Base-by-base conservation (phyloP, 2,888 invertebrate species). In the Cordylochernes scorpioides region DNA sequence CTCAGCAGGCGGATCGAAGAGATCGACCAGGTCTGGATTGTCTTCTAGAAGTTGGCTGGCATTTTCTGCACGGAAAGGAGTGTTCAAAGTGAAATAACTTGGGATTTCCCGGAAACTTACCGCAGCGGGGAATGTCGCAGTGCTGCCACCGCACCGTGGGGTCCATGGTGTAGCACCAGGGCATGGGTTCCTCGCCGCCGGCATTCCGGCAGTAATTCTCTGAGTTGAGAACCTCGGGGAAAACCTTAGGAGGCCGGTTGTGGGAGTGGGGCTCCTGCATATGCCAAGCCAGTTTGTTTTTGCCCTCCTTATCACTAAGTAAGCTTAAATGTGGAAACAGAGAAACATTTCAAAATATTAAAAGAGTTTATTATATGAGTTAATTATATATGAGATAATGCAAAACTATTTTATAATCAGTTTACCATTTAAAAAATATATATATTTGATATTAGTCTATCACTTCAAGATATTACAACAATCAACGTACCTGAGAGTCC, bases 181-280 rank as follows among this genome's bases (percentile, higher is more conserved):
- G 91, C 43, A 62, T 65, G 1, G 65, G 67, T 49, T 82, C 84
- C 48, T 82, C 80, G 1, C 75, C 80, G 2, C 86, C 88, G 3
- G 82, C 84, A 60, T 91, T 91, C 41, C 91, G 67, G 51, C 91
- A 91, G 49, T 68, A 77, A 54, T 88, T 91, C 48, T 78, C 74
- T 3, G 84, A 68, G 48, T 73, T 67, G 42, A 69, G 65, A 32
- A 88, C 66, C 58, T 86, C 86, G 4, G 80, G 75, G 52, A 86
- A 86, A 12, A 86, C 71, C 45, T 68, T 59, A 1, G 84, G 82
- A 3, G 51, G 51, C 7, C 84, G 78, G 42, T 71, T 70, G 48
- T 86, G 84, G 38, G 64, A 67, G 48, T 88, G 86, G 1, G 88
- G 88, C 30, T 58, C 57, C 37, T 37, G 24, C 4, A 27, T 17